Percentiles rank a stretch among this genome's conserved stretches.
Evolutionary conservation across 2,797 vertebrate species (phyloP).

Genomic region (Natrix natrix): DNA sequence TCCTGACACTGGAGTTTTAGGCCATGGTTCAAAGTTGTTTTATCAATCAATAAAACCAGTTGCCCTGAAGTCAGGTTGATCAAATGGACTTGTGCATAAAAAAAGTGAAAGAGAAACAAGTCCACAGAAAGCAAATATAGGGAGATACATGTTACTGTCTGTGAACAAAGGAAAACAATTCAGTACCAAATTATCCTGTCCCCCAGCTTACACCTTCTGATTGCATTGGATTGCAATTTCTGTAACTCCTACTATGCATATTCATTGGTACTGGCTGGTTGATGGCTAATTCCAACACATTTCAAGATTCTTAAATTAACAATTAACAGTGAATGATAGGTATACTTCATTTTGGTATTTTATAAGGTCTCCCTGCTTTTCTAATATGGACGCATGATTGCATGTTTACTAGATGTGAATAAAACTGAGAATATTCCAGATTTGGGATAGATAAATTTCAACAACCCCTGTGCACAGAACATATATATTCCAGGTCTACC

Average conservation of each 20-base stretch:
- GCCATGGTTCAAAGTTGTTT: neutral
- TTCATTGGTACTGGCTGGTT: neutral
- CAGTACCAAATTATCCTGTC: neutral
- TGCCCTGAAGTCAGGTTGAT: neutral
- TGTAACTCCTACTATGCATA: neutral
- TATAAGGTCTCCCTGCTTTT: neutral
- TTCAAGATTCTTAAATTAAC: neutral
- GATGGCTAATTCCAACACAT: neutral
- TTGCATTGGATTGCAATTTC: neutral
- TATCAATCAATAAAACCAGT: neutral
- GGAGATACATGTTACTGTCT: neutral
- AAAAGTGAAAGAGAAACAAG: neutral
- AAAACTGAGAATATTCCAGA: neutral
- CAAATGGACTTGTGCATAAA: neutral
- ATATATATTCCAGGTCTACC: neutral
- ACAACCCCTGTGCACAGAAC: neutral
- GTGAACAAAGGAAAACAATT: neutral
- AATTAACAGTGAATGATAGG: neutral
- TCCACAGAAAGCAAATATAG: neutral
- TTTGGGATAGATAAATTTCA: neutral
- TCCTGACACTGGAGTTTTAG: neutral
- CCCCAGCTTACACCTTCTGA: neutral
- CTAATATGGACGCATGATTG: neutral
- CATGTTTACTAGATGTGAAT: neutral
- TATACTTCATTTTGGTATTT: neutral